A percentile compares a stretch with the other conserved stretches of the same genome.
Evolutionary conservation across 2,797 vertebrate genomes (phyloP).

Genomic region (Epinephelus malabaricus): DNA sequence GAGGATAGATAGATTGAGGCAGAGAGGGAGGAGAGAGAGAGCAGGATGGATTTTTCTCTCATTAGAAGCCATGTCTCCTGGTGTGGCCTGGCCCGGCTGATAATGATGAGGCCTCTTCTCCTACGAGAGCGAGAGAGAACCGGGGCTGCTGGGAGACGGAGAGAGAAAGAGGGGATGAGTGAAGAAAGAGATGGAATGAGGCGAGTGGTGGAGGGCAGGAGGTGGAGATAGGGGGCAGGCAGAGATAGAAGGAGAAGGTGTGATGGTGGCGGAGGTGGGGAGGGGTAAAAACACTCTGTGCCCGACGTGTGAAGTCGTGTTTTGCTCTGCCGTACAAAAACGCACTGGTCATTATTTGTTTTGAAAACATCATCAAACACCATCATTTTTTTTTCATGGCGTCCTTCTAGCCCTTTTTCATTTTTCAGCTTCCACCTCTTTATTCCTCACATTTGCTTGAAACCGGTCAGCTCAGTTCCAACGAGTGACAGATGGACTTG

Average conservation of each 20-base stretch:
- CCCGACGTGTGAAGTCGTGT: constrained; percentile 24
- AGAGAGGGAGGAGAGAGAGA: constrained; percentile 59
- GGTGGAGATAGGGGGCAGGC: constrained; percentile 53
- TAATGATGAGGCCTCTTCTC: constrained; percentile 85
- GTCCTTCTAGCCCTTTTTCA: not conserved
- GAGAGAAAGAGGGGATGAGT: constrained; percentile 27
- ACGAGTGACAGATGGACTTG: constrained; percentile 30
- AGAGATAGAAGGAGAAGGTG: constrained; percentile 45
- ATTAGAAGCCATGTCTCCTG: constrained; percentile 88
- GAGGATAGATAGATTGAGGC: constrained; percentile 73
- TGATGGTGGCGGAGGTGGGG: constrained; percentile 13
- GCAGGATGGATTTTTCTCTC: constrained; percentile 89
- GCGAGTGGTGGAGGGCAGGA: constrained; percentile 60
- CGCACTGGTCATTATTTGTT: constrained; percentile 14
- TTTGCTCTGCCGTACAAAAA: constrained; percentile 29
- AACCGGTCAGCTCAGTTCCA: constrained; percentile 19
- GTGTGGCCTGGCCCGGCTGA: constrained; percentile 86
- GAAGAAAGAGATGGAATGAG: constrained; percentile 63
- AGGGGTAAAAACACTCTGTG: constrained; percentile 30
- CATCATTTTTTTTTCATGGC: constrained; percentile 9
- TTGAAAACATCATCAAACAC: constrained; percentile 22
- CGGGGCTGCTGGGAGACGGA: constrained; percentile 21
- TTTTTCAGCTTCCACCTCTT: constrained; percentile 5
- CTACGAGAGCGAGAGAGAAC: constrained; percentile 63
- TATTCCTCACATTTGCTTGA: constrained; percentile 24